Conservation (phyloP, 30 jellyfish, hydroid and myxozoan species). For the Aurelia coerulea region DNA sequence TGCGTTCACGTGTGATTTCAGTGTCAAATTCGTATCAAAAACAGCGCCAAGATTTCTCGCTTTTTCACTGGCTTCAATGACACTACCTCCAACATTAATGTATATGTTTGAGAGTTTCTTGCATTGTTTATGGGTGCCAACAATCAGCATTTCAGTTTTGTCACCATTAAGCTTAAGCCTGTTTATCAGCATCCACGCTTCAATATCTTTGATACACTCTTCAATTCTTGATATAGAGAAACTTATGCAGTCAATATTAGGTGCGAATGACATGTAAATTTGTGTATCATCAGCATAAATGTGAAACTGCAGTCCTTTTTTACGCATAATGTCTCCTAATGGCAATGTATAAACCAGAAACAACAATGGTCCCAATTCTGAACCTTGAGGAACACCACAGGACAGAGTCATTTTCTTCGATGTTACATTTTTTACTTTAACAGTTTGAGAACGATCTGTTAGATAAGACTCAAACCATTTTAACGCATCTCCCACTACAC, state of each 20-base stretch:
- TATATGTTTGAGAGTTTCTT: constrained; percentile 33
- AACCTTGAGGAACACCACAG: constrained; percentile 63
- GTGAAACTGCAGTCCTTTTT: constrained; percentile 22
- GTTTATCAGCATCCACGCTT: constrained; percentile 49
- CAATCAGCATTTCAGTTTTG: constrained; percentile 47
- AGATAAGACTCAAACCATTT: constrained; percentile 71
- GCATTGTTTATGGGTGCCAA: constrained; percentile 55
- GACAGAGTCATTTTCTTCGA: constrained; percentile 33
- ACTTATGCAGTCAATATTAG: constrained; percentile 12
- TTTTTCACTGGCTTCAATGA: constrained; percentile 53
- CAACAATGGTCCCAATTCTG: constrained; percentile 51
- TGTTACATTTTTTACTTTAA: constrained; percentile 8
- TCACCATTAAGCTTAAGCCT: constrained; percentile 57
- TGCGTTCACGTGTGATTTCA: constrained; percentile 60
- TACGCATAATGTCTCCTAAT: constrained; percentile 51
- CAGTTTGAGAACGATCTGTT: constrained; percentile 50
- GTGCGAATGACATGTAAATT: constrained; percentile 52
- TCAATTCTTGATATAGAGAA: constrained; percentile 27
- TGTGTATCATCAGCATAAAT: constrained; percentile 61
- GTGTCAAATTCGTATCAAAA: constrained; percentile 41
- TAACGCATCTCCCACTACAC: constrained; percentile 47
- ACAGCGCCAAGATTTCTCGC: constrained; percentile 55
- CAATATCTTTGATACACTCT: constrained; percentile 44
- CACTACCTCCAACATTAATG: constrained; percentile 52
- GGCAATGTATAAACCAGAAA: constrained; percentile 53